A percentile compares a stretch with the other conserved stretches of the same genome.
Evolutionary conservation across 2,113 vertebrate genomes (phyloP).

Genomic region (Callithrix jacchus): DNA sequence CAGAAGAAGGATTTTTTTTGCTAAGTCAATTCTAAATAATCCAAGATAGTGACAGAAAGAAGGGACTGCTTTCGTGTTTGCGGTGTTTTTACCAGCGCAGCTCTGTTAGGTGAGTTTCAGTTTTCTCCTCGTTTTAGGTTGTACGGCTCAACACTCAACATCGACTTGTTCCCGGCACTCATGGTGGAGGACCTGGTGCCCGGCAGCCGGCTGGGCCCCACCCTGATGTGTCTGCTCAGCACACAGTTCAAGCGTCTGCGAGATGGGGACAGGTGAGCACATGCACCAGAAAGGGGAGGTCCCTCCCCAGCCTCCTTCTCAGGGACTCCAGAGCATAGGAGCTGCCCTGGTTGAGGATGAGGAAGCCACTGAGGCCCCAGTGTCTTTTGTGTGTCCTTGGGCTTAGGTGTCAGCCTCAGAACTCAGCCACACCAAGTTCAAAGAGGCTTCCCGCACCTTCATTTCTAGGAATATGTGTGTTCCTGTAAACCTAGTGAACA

Average conservation of each 20-base stretch:
- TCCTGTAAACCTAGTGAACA: neutral
- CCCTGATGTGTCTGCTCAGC: conserved; percentile 94
- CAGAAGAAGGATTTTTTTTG: neutral
- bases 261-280: conserved; percentile 93
- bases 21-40: neutral
- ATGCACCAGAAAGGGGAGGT: neutral
- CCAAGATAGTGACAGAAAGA: rapidly evolving
- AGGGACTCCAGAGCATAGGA: neutral
- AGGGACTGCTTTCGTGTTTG: rapidly evolving
- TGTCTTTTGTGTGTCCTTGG: neutral
- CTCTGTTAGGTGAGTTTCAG: rapidly evolving
- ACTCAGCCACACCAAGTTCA: neutral
- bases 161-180: conserved; percentile 97
- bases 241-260: conserved; percentile 93
- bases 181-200: conserved; percentile 97
- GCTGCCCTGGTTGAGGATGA: neutral
- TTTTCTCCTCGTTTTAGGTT: conserved; percentile 80
- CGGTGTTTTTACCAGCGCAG: rapidly evolving
- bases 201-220: conserved; percentile 94
- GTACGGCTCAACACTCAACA: conserved; percentile 94
- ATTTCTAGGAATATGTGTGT: no score
- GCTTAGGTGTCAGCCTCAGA: neutral
- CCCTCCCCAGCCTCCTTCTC: neutral
- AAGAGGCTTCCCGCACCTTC: neutral
- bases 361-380: neutral